These are phyloP conservation scores for Napeogenes sylphis DNA, from an alignment of 2,888 invertebrate species.

Conservation along the genomic window DNA sequence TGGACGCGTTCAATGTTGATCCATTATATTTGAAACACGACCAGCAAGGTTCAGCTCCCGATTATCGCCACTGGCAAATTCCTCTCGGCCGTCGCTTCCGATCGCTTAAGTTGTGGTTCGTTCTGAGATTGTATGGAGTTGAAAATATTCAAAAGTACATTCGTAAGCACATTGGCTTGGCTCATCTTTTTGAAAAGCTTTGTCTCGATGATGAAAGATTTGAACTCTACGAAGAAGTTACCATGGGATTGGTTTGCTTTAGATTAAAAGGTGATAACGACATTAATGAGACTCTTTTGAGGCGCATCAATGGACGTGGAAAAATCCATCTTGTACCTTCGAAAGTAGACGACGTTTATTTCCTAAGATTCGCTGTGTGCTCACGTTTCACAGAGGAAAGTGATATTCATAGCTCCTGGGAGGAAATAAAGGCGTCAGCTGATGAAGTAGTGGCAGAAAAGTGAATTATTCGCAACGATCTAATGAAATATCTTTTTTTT, in stretches of 20 bases:
- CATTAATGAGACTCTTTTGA: constrained; percentile 87
- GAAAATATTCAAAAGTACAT: constrained; percentile 92
- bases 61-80: constrained; percentile 98
- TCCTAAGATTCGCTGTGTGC: constrained; percentile 93
- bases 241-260: constrained; percentile 98
- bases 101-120: constrained; percentile 96
- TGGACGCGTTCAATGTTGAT: constrained; percentile 98
- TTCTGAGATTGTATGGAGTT: constrained; percentile 91
- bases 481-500: background rate
- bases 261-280: constrained; percentile 92
- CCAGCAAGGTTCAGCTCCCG: constrained; percentile 91
- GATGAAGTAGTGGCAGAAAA: constrained; percentile 77
- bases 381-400: constrained; percentile 87
- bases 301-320: constrained; percentile 91
- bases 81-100: constrained; percentile 95
- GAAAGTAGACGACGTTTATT: constrained; percentile 88
- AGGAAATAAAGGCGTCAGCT: constrained; percentile 87
- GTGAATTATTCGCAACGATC: constrained; percentile 13
- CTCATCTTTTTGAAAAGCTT: constrained; percentile 90
- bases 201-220: constrained; percentile 88
- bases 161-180: constrained; percentile 89
- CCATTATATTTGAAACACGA: constrained; percentile 97
- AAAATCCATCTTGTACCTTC: constrained; percentile 96
- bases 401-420: constrained; percentile 92
- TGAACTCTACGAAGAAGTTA: constrained; percentile 91